Evolutionary conservation across 2,888 invertebrate species (phyloP).

Genomic region (Trichogramma evanescens): DNA sequence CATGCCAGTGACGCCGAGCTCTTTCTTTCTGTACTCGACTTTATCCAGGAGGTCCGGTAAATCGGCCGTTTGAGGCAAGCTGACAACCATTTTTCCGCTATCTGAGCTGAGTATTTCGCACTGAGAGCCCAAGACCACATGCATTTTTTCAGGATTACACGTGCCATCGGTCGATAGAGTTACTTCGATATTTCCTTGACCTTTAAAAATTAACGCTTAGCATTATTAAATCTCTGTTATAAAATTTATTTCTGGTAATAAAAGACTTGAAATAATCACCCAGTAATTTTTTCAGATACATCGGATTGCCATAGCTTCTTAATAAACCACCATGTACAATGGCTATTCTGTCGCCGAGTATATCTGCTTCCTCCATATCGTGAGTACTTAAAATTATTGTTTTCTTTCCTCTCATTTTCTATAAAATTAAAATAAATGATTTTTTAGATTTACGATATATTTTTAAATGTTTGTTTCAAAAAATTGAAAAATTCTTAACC

Average conservation of each 20-base stretch:
- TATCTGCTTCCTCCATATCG: constrained; percentile 90
- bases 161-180: constrained; percentile 38
- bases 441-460: neutral
- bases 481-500: constrained; percentile 27
- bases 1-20: constrained; percentile 65
- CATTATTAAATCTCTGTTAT: neutral
- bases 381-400: constrained; percentile 85
- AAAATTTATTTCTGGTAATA: neutral
- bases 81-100: constrained; percentile 50
- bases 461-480: neutral
- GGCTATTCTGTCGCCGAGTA: constrained; percentile 78
- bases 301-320: constrained; percentile 64
- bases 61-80: constrained; percentile 50
- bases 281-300: constrained; percentile 65
- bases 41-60: constrained; percentile 60
- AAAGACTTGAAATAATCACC: constrained; percentile 37
- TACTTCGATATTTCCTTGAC: constrained; percentile 39
- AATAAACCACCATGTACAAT: constrained; percentile 71
- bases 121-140: constrained; percentile 44
- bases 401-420: constrained; percentile 56
- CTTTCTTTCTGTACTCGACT: constrained; percentile 55
- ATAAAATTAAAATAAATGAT: constrained; percentile 7
- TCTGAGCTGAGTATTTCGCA: constrained; percentile 45
- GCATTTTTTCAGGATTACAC: constrained; percentile 38
- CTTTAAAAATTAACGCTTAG: constrained; percentile 17